Conservation (phyloP, 2,113 vertebrate species). For the Macrotis lagotis region DNA sequence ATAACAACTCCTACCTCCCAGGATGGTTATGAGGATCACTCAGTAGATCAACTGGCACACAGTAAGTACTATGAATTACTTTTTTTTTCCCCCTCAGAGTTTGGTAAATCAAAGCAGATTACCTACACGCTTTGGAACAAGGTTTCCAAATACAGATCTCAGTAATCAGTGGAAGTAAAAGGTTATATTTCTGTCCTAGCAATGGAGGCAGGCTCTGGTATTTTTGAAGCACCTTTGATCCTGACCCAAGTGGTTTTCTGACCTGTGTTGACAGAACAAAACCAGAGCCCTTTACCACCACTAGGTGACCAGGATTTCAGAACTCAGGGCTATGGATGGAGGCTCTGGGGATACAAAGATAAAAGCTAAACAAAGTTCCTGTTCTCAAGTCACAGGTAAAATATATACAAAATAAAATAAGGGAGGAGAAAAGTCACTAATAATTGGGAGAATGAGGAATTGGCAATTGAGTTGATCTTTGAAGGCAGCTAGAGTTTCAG, state of each 20-base stretch:
- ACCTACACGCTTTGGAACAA: not conserved
- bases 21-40: not conserved
- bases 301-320: not conserved
- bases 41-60: not conserved
- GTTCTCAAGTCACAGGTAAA: no score
- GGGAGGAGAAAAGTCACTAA: not conserved
- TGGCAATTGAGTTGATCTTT: not conserved
- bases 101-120: not conserved
- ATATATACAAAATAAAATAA: not conserved
- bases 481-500: not conserved
- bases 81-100: not conserved
- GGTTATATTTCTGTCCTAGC: not conserved
- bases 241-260: not conserved
- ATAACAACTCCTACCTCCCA: not conserved
- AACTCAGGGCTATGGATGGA: not conserved
- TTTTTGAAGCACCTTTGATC: not conserved
- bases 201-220: not conserved
- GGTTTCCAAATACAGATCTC: not conserved
- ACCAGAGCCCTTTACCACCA: not conserved
- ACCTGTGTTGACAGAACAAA: not conserved
- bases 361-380: no score
- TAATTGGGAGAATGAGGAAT: not conserved
- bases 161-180: not conserved
- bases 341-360: no score
- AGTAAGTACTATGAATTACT: not conserved